phyloP scores from a whole-genome alignment of 2,797 vertebrate genomes.

The Myotis planiceps region DNA sequence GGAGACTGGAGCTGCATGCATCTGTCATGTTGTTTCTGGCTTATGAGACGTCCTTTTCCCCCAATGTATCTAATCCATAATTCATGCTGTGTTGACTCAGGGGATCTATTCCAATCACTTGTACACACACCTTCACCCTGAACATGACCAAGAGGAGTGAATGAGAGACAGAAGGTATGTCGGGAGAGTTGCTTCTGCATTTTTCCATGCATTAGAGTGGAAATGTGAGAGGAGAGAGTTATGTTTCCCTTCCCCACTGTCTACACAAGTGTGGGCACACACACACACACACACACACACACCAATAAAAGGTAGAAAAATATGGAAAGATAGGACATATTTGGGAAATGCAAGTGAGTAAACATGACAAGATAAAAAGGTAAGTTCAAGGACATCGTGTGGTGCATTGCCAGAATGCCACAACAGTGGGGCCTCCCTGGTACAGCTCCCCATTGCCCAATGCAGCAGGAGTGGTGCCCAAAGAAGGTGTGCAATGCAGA shows the following conservation, averaged over 20 bases:
- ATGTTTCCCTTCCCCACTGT: background rate
- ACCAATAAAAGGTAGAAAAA: background rate
- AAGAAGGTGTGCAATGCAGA: background rate
- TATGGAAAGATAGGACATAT: background rate
- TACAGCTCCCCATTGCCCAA: background rate
- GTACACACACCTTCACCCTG: accelerated
- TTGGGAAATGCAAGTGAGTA: background rate
- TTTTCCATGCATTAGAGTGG: background rate
- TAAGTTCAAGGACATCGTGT: background rate
- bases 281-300: too few species aligned
- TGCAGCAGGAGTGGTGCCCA: background rate
- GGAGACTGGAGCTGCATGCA: background rate
- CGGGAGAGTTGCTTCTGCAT: background rate
- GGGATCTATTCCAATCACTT: background rate
- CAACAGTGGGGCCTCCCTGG: background rate
- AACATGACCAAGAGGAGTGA: background rate
- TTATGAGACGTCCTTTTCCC: background rate
- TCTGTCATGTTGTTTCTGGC: background rate
- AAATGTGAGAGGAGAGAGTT: background rate
- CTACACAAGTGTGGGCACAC: accelerated
- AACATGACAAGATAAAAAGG: background rate
- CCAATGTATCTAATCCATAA: background rate
- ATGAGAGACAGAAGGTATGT: background rate
- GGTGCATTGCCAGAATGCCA: background rate
- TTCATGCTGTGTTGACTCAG: background rate